Evolutionary conservation across 2,888 invertebrate genomes (phyloP).

Genomic region (Rambutsinella grinnellia): DNA sequence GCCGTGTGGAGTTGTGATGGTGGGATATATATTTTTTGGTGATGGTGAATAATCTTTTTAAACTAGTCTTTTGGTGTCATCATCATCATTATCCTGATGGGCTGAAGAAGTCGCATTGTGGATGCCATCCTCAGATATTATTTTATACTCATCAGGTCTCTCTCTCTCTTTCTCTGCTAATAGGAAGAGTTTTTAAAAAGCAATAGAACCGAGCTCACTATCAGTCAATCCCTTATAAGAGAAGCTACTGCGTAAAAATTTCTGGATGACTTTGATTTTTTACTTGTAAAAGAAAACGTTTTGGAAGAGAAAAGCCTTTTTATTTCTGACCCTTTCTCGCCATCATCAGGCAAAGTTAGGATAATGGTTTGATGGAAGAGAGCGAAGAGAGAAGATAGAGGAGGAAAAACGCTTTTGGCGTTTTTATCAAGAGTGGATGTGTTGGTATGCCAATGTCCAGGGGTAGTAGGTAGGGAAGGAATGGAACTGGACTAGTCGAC

Average conservation of each 20-base stretch:
- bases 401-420: conserved; percentile 24
- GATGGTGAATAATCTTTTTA: neutral
- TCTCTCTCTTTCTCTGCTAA: no score
- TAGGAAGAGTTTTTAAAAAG: no score
- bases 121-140: neutral
- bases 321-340: no score
- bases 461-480: neutral
- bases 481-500: neutral
- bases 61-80: neutral
- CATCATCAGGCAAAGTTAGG: no score
- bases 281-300: no score
- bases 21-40: neutral
- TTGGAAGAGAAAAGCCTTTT: no score
- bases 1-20: neutral
- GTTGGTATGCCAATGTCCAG: conserved; percentile 7
- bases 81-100: conserved; percentile 4
- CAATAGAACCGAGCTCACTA: no score
- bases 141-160: no score
- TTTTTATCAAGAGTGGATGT: neutral
- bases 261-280: no score
- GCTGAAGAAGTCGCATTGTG: neutral
- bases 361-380: conserved; percentile 7
- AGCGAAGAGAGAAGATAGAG: neutral
- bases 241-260: no score
- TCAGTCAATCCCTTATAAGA: no score